Conservation (phyloP, 2,797 vertebrate genomes). For the Manis crassicaudata region DNA sequence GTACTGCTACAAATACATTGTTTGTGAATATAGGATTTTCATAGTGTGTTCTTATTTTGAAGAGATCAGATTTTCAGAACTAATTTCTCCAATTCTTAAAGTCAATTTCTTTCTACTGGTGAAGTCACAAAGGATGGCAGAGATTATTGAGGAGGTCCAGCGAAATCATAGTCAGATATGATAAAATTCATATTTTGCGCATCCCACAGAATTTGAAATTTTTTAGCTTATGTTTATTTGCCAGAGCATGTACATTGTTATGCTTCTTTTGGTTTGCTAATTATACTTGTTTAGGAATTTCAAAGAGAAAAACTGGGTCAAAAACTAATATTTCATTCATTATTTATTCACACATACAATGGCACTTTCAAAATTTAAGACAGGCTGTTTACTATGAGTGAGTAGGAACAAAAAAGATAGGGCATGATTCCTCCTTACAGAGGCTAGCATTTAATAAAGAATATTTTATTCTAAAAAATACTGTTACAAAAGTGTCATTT, state of each 20-base stretch:
- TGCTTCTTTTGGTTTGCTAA: not conserved
- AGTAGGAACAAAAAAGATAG: not conserved
- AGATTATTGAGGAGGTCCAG: not conserved
- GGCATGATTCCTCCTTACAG: not conserved
- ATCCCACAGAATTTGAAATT: not conserved
- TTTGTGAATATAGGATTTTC: not conserved
- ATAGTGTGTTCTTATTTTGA: not conserved
- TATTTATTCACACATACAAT: not conserved
- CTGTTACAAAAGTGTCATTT: not conserved
- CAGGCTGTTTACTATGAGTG: not conserved
- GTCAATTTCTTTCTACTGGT: not conserved
- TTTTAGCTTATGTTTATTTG: not conserved
- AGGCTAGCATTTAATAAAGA: not conserved
- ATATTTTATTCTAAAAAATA: not conserved
- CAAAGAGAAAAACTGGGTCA: not conserved
- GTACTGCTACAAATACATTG: not conserved
- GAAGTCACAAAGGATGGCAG: not conserved
- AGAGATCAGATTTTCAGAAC: not conserved
- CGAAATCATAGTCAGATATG: not conserved
- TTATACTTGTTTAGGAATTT: not conserved
- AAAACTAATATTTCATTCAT: not conserved
- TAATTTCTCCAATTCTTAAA: not conserved
- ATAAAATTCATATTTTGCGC: not conserved
- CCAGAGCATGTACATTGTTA: not conserved
- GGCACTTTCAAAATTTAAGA: not conserved